phyloP scores from a whole-genome alignment of 2,888 invertebrate species.

The Drosophila paracracens region DNA sequence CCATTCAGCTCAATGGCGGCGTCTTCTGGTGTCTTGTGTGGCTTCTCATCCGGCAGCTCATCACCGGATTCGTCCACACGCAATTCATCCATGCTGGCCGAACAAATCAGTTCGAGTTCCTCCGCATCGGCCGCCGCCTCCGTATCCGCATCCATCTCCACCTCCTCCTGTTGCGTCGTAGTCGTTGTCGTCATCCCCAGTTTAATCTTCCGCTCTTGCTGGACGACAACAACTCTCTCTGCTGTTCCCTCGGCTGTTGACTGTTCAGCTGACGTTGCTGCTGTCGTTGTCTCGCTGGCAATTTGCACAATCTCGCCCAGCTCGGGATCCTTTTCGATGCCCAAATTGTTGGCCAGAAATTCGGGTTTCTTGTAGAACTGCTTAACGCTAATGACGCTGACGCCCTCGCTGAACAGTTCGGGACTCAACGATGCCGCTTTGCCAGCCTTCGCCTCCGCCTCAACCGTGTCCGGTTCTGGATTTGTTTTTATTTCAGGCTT shows the following conservation, averaged over 20 bases:
- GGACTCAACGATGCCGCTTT: slow-evolving; percentile 83
- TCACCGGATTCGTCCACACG: slow-evolving; percentile 70
- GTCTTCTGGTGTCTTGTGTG: background rate
- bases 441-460: slow-evolving; percentile 37
- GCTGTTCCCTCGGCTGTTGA: background rate
- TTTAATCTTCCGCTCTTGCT: background rate
- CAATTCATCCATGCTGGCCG: slow-evolving; percentile 67
- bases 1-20: background rate
- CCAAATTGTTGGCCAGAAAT: slow-evolving; percentile 85
- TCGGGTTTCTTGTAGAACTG: slow-evolving; percentile 85
- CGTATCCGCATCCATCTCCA: slow-evolving; percentile 14
- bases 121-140: slow-evolving; percentile 10
- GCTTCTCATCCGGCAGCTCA: slow-evolving; percentile 14
- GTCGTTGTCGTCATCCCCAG: background rate
- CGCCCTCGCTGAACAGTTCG: slow-evolving; percentile 84
- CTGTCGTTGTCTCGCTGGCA: slow-evolving; percentile 52
- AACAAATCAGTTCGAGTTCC: slow-evolving; percentile 28
- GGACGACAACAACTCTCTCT: background rate
- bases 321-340: slow-evolving; percentile 85
- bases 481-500: background rate
- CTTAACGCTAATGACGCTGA: slow-evolving; percentile 84
- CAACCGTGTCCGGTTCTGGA: background rate
- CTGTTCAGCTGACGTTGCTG: background rate
- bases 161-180: slow-evolving; percentile 11
- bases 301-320: slow-evolving; percentile 85